Evolutionary conservation across 2,888 invertebrate genomes (phyloP).

Genomic region (Gymnocheta viridis): DNA sequence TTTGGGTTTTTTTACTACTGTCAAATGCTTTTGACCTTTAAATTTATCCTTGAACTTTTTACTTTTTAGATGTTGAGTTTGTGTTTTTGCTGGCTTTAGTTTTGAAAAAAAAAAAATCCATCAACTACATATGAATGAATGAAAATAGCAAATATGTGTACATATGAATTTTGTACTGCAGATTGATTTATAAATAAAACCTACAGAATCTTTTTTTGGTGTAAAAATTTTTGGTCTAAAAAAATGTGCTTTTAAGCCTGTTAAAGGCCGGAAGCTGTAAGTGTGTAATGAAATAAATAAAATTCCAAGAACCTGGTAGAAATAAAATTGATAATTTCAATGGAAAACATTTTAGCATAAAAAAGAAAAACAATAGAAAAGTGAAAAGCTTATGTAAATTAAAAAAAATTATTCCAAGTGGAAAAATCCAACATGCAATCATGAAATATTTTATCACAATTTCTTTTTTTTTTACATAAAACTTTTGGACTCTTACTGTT

Average conservation of each 20-base stretch:
- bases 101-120: background rate
- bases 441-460: no score
- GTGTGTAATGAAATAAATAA: background rate
- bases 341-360: background rate
- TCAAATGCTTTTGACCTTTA: constrained; percentile 15
- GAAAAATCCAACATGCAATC: no score
- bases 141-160: background rate
- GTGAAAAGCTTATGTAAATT: background rate
- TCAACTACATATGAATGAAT: background rate
- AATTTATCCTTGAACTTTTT: constrained; percentile 27
- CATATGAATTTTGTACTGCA: background rate
- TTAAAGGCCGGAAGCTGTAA: background rate
- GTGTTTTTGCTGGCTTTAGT: background rate
- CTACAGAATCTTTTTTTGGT: background rate
- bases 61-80: background rate
- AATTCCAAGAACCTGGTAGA: background rate
- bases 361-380: background rate
- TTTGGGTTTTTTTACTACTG: background rate
- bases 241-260: background rate
- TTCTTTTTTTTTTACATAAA: no score
- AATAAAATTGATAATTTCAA: background rate
- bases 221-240: background rate
- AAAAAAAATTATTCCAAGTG: background rate
- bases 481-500: no score
- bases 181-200: constrained; percentile 34